Evolutionary conservation across 2,888 invertebrate genomes (phyloP), one percentile per base, ranked within the genome.

Genomic region (Syrista parreyssii): DNA sequence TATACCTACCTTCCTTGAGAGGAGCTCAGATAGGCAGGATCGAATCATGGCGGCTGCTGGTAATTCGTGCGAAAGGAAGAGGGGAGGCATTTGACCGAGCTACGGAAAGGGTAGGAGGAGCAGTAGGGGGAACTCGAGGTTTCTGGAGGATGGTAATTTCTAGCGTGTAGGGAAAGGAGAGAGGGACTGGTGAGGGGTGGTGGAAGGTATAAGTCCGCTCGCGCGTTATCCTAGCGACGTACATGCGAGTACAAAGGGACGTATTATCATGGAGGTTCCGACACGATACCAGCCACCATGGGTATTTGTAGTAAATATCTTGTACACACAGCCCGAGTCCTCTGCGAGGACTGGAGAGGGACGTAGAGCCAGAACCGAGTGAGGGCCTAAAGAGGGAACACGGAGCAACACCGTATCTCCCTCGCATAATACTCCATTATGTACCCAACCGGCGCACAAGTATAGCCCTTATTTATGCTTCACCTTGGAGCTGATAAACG

Each of bases 361-460:
- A 55, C 55, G 23, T 23, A 23, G 40, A 55, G 55, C 15, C 75
- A 68, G 75, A 76, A 76, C 78, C 80, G 76, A 78, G 75, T 73
- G 78, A 77, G 76, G 23, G 55, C 55, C 55, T 55, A 55, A 55
- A 55, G 78, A 81, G 79, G 81, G 82, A 82, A 80, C 79, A 79
- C 79, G 75, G 81, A 23, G 55, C 55, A 55, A 77, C 82, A 83
- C 81, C 86, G 86, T 89, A 89, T 89, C 89, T 88, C 84, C 82
- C 79, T 83, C 86, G 84, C 86, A 89, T 89, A 89, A 89, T 89
- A 90, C 88, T 84, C 88, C 86, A 89, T 89, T 89, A 89, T 89
- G 86, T 86, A 84, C 84, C 88, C 82, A 87, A 84, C 82, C 82
- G 83, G 82, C 86, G 86, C 84, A 88, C 89, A 88, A 89, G 87